Evolutionary conservation across 2,888 invertebrate genomes (phyloP).

Genomic region (Rhingia campestris): DNA sequence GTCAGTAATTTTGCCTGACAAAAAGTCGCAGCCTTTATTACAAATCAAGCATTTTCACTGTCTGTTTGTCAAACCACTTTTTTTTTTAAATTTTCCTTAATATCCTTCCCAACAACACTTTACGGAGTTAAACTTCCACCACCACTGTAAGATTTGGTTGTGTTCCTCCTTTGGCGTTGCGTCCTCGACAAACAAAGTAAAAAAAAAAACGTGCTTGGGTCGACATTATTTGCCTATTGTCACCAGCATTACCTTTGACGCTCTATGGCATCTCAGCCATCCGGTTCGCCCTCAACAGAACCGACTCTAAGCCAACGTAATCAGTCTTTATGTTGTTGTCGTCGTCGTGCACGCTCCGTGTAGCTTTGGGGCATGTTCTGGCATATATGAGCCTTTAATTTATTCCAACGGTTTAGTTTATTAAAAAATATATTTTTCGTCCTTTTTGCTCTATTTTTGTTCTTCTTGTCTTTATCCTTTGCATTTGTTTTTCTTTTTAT

Average conservation of each 20-base stretch:
- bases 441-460: too few species aligned
- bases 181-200: constrained; percentile 50
- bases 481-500: constrained; percentile 27
- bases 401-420: constrained; percentile 57
- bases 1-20: too few species aligned
- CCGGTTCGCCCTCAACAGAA: constrained; percentile 32
- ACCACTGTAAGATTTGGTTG: constrained; percentile 24
- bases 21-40: too few species aligned
- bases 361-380: constrained; percentile 46
- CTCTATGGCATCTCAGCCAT: constrained; percentile 25
- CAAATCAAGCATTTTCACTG: too few species aligned
- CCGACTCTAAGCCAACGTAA: constrained; percentile 20
- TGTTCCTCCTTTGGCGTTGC: constrained; percentile 9
- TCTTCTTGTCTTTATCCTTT: constrained; percentile 46
- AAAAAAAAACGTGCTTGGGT: constrained; percentile 58
- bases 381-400: constrained; percentile 62
- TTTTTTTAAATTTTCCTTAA: too few species aligned
- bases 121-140: not conserved
- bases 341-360: not conserved
- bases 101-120: too few species aligned
- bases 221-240: constrained; percentile 71
- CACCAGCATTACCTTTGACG: constrained; percentile 64
- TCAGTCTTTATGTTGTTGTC: constrained; percentile 34
- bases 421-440: constrained; percentile 47
- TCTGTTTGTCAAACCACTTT: too few species aligned